A percentile compares a stretch with the other conserved stretches of the same genome.
phyloP scores from a whole-genome alignment of 1,140 invertebrate genomes.

The Ceratoteleas bidentatus region DNA sequence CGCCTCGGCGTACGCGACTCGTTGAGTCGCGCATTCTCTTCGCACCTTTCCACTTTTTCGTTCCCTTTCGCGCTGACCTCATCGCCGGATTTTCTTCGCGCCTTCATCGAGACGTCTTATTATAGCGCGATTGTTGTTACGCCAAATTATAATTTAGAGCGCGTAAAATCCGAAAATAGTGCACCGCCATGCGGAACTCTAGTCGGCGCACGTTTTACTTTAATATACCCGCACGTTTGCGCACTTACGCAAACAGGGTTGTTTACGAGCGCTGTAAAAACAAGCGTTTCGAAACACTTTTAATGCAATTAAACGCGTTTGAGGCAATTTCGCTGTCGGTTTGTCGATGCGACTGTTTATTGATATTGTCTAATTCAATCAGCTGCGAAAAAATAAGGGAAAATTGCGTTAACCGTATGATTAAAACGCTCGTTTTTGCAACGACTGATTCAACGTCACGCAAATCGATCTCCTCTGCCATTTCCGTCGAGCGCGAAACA shows the following conservation, averaged over 20 bases:
- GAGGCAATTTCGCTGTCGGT: no score
- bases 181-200: constrained; percentile 55
- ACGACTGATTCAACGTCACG: no score
- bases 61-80: neutral
- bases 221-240: constrained; percentile 29
- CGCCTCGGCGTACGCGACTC: neutral
- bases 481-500: neutral
- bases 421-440: no score
- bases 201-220: constrained; percentile 15
- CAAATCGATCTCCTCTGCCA: no score
- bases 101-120: constrained; percentile 23
- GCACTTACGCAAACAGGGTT: constrained; percentile 38
- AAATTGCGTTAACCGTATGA: no score
- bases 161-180: constrained; percentile 74
- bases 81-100: neutral
- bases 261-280: constrained; percentile 27
- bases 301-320: no score
- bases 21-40: neutral
- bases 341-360: constrained; percentile 14
- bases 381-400: no score
- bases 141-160: constrained; percentile 71
- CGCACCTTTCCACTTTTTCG: neutral
- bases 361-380: constrained; percentile 24
- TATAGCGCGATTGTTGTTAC: constrained; percentile 22
- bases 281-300: no score